Conservation (phyloP, 1,140 invertebrate genomes). For the Philotrypesis tridentata region DNA sequence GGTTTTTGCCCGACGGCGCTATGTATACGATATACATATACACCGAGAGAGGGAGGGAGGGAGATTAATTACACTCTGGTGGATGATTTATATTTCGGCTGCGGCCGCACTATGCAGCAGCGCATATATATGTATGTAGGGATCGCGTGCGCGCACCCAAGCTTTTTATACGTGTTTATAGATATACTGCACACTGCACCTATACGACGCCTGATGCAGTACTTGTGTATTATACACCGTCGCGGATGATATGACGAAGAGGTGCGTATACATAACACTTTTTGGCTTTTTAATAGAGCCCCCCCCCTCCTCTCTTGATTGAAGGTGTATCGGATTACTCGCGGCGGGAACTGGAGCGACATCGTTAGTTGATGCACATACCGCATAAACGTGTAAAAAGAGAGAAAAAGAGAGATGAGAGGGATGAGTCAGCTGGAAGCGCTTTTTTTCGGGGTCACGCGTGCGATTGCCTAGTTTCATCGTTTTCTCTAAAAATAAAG, state of each 20-base stretch:
- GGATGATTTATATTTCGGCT: constrained; percentile 25
- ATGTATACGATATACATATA: no score
- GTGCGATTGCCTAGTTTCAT: neutral
- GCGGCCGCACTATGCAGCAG: no score
- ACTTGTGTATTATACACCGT: no score
- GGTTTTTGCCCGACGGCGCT: neutral
- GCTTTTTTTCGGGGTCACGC: neutral
- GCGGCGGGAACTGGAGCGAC: neutral
- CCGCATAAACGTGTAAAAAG: neutral
- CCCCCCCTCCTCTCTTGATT: no score
- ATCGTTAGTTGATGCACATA: no score
- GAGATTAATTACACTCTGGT: neutral
- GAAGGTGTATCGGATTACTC: neutral
- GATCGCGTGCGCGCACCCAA: neutral
- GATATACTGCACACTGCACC: no score
- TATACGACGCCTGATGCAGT: no score
- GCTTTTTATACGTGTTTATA: neutral
- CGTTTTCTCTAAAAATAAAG: neutral
- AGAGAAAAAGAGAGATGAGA: no score
- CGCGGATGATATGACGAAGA: neutral
- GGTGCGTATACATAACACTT: neutral
- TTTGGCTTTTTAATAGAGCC: neutral
- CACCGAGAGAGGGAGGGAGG: no score
- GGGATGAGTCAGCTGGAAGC: no score
- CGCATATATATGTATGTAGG: no score